A percentile compares a stretch with the other conserved stretches of the same genome.
phyloP scores from a whole-genome alignment of 2,888 invertebrate genomes.

The Ptychoptera albimana region DNA sequence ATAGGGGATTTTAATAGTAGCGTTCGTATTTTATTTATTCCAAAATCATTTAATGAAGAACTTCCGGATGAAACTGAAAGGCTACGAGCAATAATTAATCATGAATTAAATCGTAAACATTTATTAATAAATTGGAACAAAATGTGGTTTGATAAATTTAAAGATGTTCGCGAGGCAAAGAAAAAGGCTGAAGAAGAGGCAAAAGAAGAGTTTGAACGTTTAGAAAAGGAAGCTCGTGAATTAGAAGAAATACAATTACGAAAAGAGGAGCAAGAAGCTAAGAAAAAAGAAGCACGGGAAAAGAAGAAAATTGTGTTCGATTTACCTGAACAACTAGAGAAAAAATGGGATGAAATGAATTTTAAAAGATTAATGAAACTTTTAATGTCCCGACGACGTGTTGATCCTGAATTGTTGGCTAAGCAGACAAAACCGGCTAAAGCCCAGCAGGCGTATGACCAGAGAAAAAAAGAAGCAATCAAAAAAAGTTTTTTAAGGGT shows the following conservation, averaged over 20 bases:
- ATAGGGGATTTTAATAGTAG: conserved; percentile 53
- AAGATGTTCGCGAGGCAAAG: conserved; percentile 24
- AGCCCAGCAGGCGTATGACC: conserved; percentile 39
- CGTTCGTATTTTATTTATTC: conserved; percentile 44
- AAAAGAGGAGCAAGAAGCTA: conserved; percentile 14
- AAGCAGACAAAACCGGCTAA: conserved; percentile 47
- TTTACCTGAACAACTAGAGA: conserved; percentile 27
- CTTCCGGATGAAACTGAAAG: conserved; percentile 27
- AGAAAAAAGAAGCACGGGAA: conserved; percentile 13
- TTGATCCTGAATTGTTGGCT: conserved; percentile 30
- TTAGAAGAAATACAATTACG: conserved; percentile 28
- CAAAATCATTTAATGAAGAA: conserved; percentile 35
- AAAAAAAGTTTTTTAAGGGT: conserved; percentile 10
- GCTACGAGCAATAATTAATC: conserved; percentile 29
- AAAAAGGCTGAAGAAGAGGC: conserved; percentile 30
- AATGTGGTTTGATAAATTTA: conserved; percentile 34
- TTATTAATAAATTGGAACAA: conserved; percentile 43
- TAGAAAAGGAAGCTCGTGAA: conserved; percentile 18
- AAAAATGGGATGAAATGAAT: conserved; percentile 46
- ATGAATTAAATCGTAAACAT: conserved; percentile 36
- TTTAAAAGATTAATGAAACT: conserved; percentile 39
- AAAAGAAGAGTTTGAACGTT: conserved; percentile 34
- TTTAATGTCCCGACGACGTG: conserved; percentile 26
- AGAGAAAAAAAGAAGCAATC: conserved; percentile 21
- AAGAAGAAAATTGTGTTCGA: conserved; percentile 12